Conservation (phyloP, 2,888 invertebrate species). For the Tipula lateralis region DNA sequence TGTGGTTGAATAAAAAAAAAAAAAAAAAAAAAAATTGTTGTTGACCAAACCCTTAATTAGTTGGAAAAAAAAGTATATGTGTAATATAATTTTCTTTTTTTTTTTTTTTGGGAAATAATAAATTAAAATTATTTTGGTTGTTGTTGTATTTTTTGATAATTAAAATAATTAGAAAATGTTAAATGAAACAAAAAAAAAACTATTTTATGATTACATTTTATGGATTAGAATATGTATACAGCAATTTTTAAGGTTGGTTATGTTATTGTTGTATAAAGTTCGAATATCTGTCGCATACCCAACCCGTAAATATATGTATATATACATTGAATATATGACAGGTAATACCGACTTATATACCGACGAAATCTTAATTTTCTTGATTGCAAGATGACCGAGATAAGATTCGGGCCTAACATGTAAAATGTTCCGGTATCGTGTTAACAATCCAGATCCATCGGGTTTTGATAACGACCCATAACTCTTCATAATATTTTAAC, state of each 20-base stretch:
- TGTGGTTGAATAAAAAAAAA: no score
- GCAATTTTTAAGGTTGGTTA: slow-evolving; percentile 24
- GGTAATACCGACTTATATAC: no score
- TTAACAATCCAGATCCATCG: no score
- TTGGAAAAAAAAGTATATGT: neutral
- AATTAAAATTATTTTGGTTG: slow-evolving; percentile 15
- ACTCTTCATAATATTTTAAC: no score
- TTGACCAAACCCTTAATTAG: slow-evolving; percentile 29
- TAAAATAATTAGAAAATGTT: slow-evolving; percentile 24
- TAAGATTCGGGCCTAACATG: no score
- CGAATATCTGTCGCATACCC: neutral
- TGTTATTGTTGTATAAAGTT: neutral
- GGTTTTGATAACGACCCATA: no score
- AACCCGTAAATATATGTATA: no score
- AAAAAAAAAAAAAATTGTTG: neutral
- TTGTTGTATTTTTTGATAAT: slow-evolving; percentile 24
- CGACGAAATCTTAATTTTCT: no score
- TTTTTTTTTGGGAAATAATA: slow-evolving; percentile 21
- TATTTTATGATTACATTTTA: slow-evolving; percentile 19
- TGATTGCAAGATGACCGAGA: no score
- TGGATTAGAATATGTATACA: slow-evolving; percentile 5
- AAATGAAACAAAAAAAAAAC: neutral
- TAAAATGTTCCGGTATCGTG: no score
- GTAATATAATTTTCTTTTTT: neutral
- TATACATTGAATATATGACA: no score